These are phyloP conservation scores for Tolmerus cingulatus DNA, from an alignment of 2,888 invertebrate species.

Conservation along the genomic window DNA sequence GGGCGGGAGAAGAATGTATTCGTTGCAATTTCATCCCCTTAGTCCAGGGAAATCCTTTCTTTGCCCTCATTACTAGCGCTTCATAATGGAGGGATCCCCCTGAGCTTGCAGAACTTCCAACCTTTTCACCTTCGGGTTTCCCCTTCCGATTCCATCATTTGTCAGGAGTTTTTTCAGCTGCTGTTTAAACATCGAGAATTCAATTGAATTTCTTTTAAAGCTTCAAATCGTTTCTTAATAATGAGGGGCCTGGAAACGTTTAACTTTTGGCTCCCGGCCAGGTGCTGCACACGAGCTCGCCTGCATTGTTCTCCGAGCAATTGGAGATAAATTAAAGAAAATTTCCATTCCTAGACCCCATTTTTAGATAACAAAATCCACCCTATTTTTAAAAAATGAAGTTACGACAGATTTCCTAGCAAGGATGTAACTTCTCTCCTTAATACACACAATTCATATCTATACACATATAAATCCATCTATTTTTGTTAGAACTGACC, in stretches of 20 bases:
- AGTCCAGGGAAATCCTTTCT: constrained; percentile 1
- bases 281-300: neutral
- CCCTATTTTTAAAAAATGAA: neutral
- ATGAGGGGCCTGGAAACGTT: neutral
- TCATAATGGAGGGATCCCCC: constrained; percentile 1
- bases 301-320: neutral
- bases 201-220: constrained; percentile 20
- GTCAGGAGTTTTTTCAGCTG: neutral
- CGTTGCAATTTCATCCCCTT: constrained; percentile 29
- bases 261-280: neutral
- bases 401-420: neutral
- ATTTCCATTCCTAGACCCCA: neutral
- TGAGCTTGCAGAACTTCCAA: constrained; percentile 10
- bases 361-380: neutral
- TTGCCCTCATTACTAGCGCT: constrained; percentile 39
- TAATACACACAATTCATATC: neutral
- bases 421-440: neutral
- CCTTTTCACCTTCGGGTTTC: constrained; percentile 21
- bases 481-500: no score
- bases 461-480: neutral
- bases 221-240: constrained; percentile 18
- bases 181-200: constrained; percentile 18
- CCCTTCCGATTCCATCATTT: constrained; percentile 4
- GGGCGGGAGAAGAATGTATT: constrained; percentile 10
- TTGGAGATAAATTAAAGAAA: neutral